Base-by-base conservation (phyloP, 2,888 invertebrate genomes). In the Apodemia hepburni region DNA sequence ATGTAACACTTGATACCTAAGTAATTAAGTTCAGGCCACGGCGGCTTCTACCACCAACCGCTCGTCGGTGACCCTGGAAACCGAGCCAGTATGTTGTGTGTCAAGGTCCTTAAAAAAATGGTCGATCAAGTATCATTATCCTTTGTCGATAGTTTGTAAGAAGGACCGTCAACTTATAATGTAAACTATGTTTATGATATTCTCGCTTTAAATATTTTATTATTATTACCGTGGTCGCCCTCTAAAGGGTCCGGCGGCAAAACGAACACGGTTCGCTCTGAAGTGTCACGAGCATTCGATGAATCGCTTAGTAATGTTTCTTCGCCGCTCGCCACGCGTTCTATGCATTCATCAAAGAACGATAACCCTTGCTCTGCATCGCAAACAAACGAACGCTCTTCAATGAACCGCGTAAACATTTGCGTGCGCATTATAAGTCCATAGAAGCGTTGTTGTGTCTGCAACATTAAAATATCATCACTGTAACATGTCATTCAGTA, bases 301-400 rank as follows among this genome's bases (percentile, higher is more conserved):
- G 95, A 22, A n/a, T 57, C 92, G 75, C 98, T 98, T 49, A 99
- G 92, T 68, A 99, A 87, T 68, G 94, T 93, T 57, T 94, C 92
- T 62, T 84, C 82, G 0, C 77, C 79, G 1, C 75, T 73, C 4
- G 84, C 80, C n/a, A 87, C 87, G 1, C 96, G 95, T 78, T 98
- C 98, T 8, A 97, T 96, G 81, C 99, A 99, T 78, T 99, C 99
- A 84, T 99, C 99, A 80, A 99, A 99, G 77, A 89, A 90, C 3
- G 89, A 97, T 64, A 99, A 91, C 59, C 98, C 97, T 66, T 98
- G 97, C 87, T 99, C 99, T 75, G 97, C 97, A 79, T 99, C 99
- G n/a, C 98, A 98, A 0, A 99, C 98, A 87, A 99, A 99, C 71
- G 98, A 98, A 22, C 99, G 94, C 84, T 99, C 99, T 85, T 99